Evolutionary conservation across 2,797 vertebrate species (phyloP).

Genomic region (Aeoliscus strigatus): DNA sequence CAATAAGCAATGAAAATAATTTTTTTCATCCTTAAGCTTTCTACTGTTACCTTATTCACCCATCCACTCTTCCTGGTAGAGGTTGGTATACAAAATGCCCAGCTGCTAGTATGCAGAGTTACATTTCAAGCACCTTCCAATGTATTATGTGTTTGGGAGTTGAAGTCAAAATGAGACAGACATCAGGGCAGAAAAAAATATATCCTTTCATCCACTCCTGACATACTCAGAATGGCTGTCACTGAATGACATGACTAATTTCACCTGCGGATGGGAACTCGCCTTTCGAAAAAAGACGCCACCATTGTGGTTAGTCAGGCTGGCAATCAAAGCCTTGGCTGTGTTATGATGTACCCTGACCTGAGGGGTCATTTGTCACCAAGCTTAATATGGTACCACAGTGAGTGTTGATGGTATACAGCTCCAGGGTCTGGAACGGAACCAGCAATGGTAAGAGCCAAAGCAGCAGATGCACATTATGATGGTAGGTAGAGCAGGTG

Average conservation of each 20-base stretch:
- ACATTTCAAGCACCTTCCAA: no score
- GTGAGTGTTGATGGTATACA: constrained; percentile 52
- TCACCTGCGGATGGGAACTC: no score
- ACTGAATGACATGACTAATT: constrained; percentile 31
- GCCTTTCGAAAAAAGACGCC: no score
- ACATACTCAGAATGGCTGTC: constrained; percentile 22
- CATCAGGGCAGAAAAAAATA: constrained; percentile 1
- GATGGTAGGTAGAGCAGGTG: constrained; percentile 70
- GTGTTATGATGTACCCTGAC: constrained; percentile 46
- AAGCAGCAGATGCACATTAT: no score
- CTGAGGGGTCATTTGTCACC: constrained; percentile 58
- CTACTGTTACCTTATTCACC: no score
- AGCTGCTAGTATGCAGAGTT: no score
- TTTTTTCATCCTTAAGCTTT: no score
- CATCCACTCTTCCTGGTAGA: no score
- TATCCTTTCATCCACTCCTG: constrained; percentile 10
- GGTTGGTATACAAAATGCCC: no score
- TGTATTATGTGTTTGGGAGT: background rate
- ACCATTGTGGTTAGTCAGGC: no score
- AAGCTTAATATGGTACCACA: constrained; percentile 48
- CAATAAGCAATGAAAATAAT: no score
- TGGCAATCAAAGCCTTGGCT: constrained; percentile 38
- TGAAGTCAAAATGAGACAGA: constrained; percentile 3
- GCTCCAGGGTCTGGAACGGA: constrained; percentile 46
- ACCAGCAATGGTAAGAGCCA: constrained; percentile 42